phyloP scores from a whole-genome alignment of 2,888 invertebrate species.

The Campoplex capitator region DNA sequence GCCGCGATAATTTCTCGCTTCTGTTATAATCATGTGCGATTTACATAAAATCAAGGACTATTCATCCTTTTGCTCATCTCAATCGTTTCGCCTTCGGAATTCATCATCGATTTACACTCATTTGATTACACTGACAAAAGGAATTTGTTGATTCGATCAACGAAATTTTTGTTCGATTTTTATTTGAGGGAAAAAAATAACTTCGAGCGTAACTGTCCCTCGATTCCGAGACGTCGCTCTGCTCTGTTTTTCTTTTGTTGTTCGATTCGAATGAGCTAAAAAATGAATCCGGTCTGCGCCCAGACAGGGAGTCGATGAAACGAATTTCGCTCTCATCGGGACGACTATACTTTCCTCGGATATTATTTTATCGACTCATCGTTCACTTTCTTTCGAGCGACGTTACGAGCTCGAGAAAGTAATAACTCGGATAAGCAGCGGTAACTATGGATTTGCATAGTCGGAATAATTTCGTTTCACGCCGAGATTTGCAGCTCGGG shows the following conservation, averaged over 20 bases:
- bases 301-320: conserved; percentile 9
- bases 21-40: not conserved
- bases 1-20: conserved; percentile 17
- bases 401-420: not conserved
- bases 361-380: conserved; percentile 6
- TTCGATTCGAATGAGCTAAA: not conserved
- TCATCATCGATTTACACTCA: not conserved
- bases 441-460: conserved; percentile 21
- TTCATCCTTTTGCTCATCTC: conserved; percentile 35
- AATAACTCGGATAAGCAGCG: conserved; percentile 44
- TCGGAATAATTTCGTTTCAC: not conserved
- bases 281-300: not conserved
- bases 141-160: no score
- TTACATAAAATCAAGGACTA: conserved; percentile 42
- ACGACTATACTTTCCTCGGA: not conserved
- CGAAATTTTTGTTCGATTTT: not conserved
- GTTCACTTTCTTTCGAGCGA: conserved; percentile 57
- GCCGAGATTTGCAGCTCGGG: not conserved
- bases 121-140: not conserved
- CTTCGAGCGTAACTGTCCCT: not conserved
- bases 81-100: not conserved
- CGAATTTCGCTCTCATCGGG: conserved; percentile 18
- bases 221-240: not conserved
- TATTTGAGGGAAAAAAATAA: not conserved
- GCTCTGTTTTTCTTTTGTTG: not conserved